Evolutionary conservation across 2,113 vertebrate genomes (phyloP).

Genomic region (Rissa tridactyla): DNA sequence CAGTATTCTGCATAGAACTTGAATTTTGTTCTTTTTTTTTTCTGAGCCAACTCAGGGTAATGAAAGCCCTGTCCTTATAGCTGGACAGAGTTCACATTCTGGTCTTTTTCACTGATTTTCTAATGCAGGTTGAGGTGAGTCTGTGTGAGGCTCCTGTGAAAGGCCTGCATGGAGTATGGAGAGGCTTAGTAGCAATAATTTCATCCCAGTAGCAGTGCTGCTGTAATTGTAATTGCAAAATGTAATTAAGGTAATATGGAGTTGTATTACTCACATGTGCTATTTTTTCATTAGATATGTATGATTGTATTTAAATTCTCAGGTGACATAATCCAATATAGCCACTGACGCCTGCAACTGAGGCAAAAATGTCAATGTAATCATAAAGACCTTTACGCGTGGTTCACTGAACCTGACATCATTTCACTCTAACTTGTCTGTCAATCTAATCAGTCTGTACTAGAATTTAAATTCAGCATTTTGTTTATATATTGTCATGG

Average conservation of each 20-base stretch:
- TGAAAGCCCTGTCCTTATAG: neutral
- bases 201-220: neutral
- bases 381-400: neutral
- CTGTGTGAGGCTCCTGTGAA: neutral
- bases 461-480: constrained; percentile 8
- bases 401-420: neutral
- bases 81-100: neutral
- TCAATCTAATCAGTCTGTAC: neutral
- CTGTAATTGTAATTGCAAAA: neutral
- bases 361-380: neutral
- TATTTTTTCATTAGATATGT: neutral
- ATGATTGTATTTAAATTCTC: constrained; percentile 20
- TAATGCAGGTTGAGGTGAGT: neutral
- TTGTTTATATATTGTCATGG: neutral
- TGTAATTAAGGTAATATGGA: constrained; percentile 29
- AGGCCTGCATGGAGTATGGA: neutral
- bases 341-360: neutral
- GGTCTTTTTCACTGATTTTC: neutral
- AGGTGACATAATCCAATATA: neutral
- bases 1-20: neutral
- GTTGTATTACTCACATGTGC: neutral
- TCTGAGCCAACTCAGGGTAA: neutral
- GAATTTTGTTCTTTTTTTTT: neutral
- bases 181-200: neutral
- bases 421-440: neutral